Evolutionary conservation across 2,113 vertebrate genomes (phyloP).

Genomic region (Rhineura floridana): DNA sequence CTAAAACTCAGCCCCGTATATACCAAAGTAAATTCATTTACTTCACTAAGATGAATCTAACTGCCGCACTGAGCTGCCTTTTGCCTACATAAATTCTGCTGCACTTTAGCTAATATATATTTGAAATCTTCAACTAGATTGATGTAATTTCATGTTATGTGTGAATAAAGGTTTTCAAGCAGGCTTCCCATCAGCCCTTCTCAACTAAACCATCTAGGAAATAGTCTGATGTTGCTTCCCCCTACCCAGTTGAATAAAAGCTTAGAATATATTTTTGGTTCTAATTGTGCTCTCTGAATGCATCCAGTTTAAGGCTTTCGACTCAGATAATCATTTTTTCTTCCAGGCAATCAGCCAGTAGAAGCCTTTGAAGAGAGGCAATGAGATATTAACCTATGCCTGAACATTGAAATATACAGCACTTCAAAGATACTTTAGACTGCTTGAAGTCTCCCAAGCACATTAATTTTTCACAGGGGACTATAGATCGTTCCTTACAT

Average conservation of each 20-base stretch:
- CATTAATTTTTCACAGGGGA: conserved; percentile 60
- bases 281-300: conserved; percentile 16
- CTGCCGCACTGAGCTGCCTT: background rate
- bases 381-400: conserved; percentile 64
- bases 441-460: conserved; percentile 62
- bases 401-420: conserved; percentile 63
- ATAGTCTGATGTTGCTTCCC: background rate
- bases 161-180: background rate
- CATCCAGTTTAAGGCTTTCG: conserved; percentile 17
- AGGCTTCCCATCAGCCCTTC: background rate
- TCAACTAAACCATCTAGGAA: background rate
- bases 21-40: background rate
- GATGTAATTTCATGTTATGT: background rate
- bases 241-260: background rate
- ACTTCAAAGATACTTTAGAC: conserved; percentile 67
- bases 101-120: background rate
- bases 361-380: conserved; percentile 60
- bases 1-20: background rate
- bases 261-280: conserved; percentile 2
- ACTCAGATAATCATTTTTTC: conserved; percentile 43
- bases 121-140: conserved; percentile 7
- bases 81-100: background rate
- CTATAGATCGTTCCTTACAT: conserved; percentile 29
- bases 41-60: background rate
- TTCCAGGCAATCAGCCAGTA: conserved; percentile 63